Evolutionary conservation across 2,888 invertebrate genomes (phyloP), one percentile per base, ranked within the genome.

Genomic region (Andricus quercusramuli): DNA sequence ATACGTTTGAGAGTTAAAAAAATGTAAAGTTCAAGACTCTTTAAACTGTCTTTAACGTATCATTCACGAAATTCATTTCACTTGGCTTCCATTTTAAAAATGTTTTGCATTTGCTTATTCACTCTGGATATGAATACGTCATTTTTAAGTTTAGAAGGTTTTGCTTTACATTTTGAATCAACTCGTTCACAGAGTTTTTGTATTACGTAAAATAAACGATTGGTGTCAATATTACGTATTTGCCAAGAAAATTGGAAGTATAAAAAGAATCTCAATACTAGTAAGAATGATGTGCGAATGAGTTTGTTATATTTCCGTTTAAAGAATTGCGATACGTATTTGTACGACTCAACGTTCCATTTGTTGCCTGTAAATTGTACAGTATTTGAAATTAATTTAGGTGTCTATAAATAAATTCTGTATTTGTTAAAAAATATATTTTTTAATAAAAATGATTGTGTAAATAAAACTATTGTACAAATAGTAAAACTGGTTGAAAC

Each of bases 391-490:
- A 8, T 29, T 29, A 51, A 41, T 44, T 68, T 25, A 68, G 47
- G 22, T 68, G 68, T 68, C 32, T 3, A 66, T 32, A 67, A 41
- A 41, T 67, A 51, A 70, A 15, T 70, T 51, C 70, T 51, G 70
- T 70, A 70, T 70, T 70, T 70, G 32, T 70, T 56, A 56, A 32
- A 29, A 68, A 68, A 68, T 44, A 68, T 68, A 22, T 25, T 68
- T 44, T 32, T 68, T 47, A 41, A 68, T 68, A 68, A 68, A 68
- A 67, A 41, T 67, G 41, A 70, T 20, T 15, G 47, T 70, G 47
- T 70, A 70, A 51, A 70, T 70, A 70, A 47, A 56, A 51, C 51
- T 56, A 74, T 37, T 56, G n/a, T 74, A 74, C 20, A 74, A 74
- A 74, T 51, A 47, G 51, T 74, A 56, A 77, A 47, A 37, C 15